Evolutionary conservation across 2,888 invertebrate genomes (phyloP), one percentile per base, ranked within the genome.

Genomic region (Dysmachus trigonus): DNA sequence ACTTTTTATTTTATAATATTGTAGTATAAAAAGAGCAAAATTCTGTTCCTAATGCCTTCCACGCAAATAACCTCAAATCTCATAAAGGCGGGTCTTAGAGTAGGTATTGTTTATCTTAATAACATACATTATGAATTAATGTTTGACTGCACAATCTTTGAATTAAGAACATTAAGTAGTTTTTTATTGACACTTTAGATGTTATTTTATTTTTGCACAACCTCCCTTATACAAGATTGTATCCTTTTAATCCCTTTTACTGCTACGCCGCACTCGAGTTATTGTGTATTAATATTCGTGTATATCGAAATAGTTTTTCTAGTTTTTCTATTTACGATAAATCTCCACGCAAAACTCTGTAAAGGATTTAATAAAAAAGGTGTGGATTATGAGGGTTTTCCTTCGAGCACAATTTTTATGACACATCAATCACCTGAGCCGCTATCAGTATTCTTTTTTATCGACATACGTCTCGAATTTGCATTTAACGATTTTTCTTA

Each of bases 401-500:
- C 27, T 62, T 22, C 62, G 22, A 22, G 2, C 22, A 22, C n/a
- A 30, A n/a, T 22, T 35, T 76, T 76, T 38, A 35, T 79, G 31
- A 31, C 22, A 35, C 35, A 82, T 82, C 82, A 82, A 82, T 82
- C 82, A 71, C 71, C 38, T 71, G 22, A 62, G 38, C 4, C 18
- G n/a, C 47, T 13, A n/a, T 27, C 31, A 33, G n/a, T 18, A 15
- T 18, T 15, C 18, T 18, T 47, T 53, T 81, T 79, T 47, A 47
- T n/a, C n/a, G 8, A 35, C 10, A 51, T 27, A n/a, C 5, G 22
- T 15, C 62, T 6, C 33, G 35, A n/a, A 85, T 85, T 85, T 85
- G 85, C 85, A 85, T 85, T 76, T 85, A 85, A 85, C 76, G 77
- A 74, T 77, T 62, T 62, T 85, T 74, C 35, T 62, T 35, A 85